Base-by-base conservation (phyloP, 37 sponge, comb jelly and placozoan species). In the Cliona cf. orientalis region DNA sequence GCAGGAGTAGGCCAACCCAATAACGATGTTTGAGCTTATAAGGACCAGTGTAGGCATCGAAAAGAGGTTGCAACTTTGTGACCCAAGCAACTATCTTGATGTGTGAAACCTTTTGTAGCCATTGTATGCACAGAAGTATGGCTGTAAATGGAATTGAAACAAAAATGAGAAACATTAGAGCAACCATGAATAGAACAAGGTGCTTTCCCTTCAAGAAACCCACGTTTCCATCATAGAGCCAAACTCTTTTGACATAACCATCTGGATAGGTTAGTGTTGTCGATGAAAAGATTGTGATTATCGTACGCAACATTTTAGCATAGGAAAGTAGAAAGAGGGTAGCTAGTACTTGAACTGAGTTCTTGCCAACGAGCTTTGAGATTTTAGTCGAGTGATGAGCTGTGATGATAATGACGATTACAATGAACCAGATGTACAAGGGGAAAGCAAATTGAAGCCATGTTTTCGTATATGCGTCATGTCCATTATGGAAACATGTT, bases 21-120 rank as follows among this genome's bases (percentile, higher is more conserved):
- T 34, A 66, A 4, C 66, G 66, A 66, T 34, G 66, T 28, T 66
- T 66, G 66, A 35, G 35, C 36, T 66, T 66, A 17, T 66, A 66
- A 66, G 66, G 66, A 19, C 66, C 66, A 34, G 66, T 33, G 7
- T 66, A 66, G 32, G 66, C 66, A 66, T 66, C 66, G 6, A 66
- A 34, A 2, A 66, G 35, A 66, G 66, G 66, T 29, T 66, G 28
- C 36, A 66, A 36, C 33, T 36, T 66, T 21, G 21, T 3, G 3
- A 66, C 36, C 66, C 66, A 66, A 29, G 36, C 3, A 3, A 66
- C 35, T 33, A 66, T 28, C 36, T 29, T 66, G 35, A 35, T 31
- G 31, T 29, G 17, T 2, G 66, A 66, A 19, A 21, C 17, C 19
- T 28, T 19, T 36, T 66, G 66, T 31, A 66, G 21, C 35, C 36